Evolutionary conservation across 2,113 vertebrate genomes (phyloP).

Genomic region (Suricata suricatta): DNA sequence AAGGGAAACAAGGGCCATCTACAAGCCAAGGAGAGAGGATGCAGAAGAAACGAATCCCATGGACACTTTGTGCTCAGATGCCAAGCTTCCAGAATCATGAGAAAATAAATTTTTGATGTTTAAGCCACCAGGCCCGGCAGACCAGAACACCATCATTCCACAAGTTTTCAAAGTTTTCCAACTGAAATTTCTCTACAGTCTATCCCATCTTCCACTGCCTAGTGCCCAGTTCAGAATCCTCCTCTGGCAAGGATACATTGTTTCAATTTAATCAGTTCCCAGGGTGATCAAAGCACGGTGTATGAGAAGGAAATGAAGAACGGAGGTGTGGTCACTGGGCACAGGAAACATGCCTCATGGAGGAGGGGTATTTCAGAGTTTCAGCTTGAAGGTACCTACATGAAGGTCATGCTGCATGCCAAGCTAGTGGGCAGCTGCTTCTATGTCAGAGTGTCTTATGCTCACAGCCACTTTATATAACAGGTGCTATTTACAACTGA

Average conservation of each 20-base stretch:
- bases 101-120: not conserved
- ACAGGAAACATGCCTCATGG: rapidly evolving
- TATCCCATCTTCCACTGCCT: not conserved
- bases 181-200: not conserved
- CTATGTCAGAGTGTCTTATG: rapidly evolving
- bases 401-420: not conserved
- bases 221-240: not conserved
- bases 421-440: not conserved
- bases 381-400: not conserved
- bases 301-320: not conserved
- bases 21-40: not conserved
- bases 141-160: not conserved
- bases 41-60: not conserved
- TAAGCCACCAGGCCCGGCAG: not conserved
- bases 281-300: not conserved
- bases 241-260: not conserved
- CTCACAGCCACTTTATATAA: not conserved
- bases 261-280: not conserved
- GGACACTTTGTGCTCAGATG: not conserved
- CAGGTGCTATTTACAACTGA: not conserved
- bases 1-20: rapidly evolving
- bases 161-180: not conserved
- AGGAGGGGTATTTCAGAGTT: not conserved
- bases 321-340: rapidly evolving
- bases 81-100: not conserved